A percentile compares a stretch with the other conserved stretches of the same genome.
These are phyloP conservation scores for Scotopteryx bipunctaria DNA, from an alignment of 2,888 invertebrate species.

Conservation along the genomic window DNA sequence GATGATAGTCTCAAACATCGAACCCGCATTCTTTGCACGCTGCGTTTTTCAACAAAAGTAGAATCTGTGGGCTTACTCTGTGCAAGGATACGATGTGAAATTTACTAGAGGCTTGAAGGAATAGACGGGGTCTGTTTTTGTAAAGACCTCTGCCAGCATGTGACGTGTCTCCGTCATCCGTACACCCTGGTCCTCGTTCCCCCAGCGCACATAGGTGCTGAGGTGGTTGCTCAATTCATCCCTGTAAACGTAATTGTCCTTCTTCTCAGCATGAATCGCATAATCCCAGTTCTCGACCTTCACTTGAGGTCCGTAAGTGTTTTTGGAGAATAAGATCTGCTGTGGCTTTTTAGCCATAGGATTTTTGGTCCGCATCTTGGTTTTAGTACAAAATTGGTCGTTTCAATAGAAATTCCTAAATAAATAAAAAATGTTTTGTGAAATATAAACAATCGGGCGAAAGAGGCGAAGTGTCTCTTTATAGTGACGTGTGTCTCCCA, in stretches of 20 bases:
- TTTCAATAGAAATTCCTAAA: background rate
- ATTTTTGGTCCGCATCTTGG: slow-evolving; percentile 54
- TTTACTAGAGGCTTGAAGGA: slow-evolving; percentile 73
- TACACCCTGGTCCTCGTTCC: slow-evolving; percentile 63
- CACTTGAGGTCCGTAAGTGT: slow-evolving; percentile 61
- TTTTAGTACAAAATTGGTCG: background rate
- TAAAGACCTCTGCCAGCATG: slow-evolving; percentile 73
- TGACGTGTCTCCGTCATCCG: slow-evolving; percentile 71
- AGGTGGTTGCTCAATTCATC: slow-evolving; percentile 71
- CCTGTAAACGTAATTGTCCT: slow-evolving; percentile 77
- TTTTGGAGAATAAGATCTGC: slow-evolving; percentile 75
- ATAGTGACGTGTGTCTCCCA: too few relatives aligned
- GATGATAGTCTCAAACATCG: too few relatives aligned
- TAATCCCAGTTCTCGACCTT: slow-evolving; percentile 78
- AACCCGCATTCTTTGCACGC: too few relatives aligned
- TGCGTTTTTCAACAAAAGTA: background rate
- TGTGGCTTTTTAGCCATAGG: slow-evolving; percentile 70
- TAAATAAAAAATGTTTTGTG: too few relatives aligned
- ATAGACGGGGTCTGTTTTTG: slow-evolving; percentile 68
- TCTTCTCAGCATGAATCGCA: slow-evolving; percentile 64
- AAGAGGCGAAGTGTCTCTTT: background rate
- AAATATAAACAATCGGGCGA: background rate
- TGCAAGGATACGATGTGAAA: slow-evolving; percentile 76
- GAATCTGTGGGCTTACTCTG: slow-evolving; percentile 72
- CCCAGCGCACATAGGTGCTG: slow-evolving; percentile 76